Evolutionary conservation across 2,113 vertebrate genomes (phyloP), one percentile per base, ranked within the genome.

Genomic region (Clarias batrachus): DNA sequence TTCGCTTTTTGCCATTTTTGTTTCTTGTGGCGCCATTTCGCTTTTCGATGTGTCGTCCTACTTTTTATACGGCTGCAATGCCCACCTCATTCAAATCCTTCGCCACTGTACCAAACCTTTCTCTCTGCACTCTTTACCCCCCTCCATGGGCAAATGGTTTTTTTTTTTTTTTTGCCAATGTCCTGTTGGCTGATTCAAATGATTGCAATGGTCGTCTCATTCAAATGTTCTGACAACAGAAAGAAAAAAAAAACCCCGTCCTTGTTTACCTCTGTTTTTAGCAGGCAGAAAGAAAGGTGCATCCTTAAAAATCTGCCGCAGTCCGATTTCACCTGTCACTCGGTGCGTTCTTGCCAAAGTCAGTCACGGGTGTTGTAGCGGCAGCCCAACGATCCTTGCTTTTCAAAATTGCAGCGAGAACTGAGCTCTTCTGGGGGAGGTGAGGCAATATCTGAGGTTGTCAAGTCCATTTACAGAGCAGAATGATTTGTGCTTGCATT

Each of bases 381-480:
- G 81, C 25, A 30, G 70, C 88, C 62, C 52, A 66, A 65, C 68
- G 27, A 70, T 83, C 68, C 59, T 81, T 30, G 57, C 66, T n/a
- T 87, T 87, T 77, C 81, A 86, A 85, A 81, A 81, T 62, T 59
- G n/a, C 25, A 80, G 37, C 84, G 63, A 86, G 76, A 65, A 76
- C 27, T 17, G 57, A 57, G 79, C 87, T 87, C 78, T 91, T 87
- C 90, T 27, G 7, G 65, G 71, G 82, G 65, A 79, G 84, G 90
- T 84, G 92, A 91, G 85, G 85, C 48, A 83, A 90, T 91, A 94
- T 92, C 89, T 84, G 89, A 90, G 85, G 90, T 87, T 92, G 91
- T 94, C 90, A 90, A 90, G 90, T 92, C 91, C 85, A 81, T 92
- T 94, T 92, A 89, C 83, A 87, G 78, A 91, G 85, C 80, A 66